Evolutionary conservation across 2,888 invertebrate genomes (phyloP).

Genomic region (Aphodius sticticus): DNA sequence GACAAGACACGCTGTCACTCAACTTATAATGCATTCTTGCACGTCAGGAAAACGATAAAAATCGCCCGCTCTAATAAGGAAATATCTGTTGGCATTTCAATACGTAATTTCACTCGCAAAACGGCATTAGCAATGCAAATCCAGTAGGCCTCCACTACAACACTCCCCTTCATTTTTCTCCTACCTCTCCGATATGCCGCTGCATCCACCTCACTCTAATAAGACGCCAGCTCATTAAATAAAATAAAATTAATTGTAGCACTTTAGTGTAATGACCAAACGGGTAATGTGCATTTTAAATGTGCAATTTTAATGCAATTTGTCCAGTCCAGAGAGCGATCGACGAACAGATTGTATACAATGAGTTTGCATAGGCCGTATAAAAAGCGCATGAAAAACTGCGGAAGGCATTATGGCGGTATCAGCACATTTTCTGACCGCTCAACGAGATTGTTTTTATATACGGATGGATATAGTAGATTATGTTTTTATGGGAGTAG

Average conservation of each 20-base stretch:
- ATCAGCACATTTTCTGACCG: background rate
- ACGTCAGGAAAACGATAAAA: background rate
- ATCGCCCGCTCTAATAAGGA: conserved; percentile 4
- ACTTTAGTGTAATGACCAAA: background rate
- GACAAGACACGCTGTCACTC: background rate
- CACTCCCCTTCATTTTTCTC: background rate
- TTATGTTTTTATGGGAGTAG: background rate
- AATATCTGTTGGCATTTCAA: background rate
- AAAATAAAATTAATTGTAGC: conserved; percentile 4
- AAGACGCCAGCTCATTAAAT: background rate
- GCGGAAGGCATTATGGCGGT: background rate
- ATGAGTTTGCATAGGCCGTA: background rate
- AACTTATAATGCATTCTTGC: background rate
- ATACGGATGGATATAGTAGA: background rate
- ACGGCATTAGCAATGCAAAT: background rate
- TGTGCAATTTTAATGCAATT: conserved; percentile 4
- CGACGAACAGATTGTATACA: background rate
- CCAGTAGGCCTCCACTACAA: background rate
- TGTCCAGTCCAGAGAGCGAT: background rate
- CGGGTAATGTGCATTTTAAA: conserved; percentile 4
- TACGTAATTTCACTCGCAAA: background rate
- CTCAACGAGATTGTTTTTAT: background rate
- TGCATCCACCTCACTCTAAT: background rate
- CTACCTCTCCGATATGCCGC: background rate
- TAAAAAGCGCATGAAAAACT: background rate